These are phyloP conservation scores for Halesus radiatus DNA, from an alignment of 1,140 invertebrate species.

Conservation along the genomic window DNA sequence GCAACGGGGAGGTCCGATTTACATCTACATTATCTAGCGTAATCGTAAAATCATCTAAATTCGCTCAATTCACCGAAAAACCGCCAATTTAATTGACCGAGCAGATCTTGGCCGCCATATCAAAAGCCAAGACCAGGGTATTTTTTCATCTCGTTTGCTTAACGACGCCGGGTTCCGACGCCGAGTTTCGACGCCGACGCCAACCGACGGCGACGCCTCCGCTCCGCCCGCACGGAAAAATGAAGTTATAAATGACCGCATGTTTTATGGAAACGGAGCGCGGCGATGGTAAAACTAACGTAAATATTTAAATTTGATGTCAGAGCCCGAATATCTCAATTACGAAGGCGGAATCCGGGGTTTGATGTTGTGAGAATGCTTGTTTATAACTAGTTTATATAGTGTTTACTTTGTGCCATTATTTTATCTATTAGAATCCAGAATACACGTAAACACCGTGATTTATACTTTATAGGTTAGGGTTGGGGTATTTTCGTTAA, in stretches of 20 bases:
- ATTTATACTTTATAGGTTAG: neutral
- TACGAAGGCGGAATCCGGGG: conserved; percentile 14
- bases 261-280: conserved; percentile 32
- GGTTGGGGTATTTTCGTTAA: neutral
- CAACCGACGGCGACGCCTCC: neutral
- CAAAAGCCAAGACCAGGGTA: neutral
- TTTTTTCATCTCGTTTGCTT: conserved; percentile 7
- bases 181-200: neutral
- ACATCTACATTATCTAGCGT: no score
- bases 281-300: conserved; percentile 25
- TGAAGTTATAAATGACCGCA: conserved; percentile 35
- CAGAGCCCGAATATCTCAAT: conserved; percentile 19
- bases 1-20: no score
- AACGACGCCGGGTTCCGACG: conserved; percentile 36
- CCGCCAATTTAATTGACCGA: no score
- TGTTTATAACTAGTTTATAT: neutral
- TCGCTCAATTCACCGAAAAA: no score
- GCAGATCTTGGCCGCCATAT: no score
- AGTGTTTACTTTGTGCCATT: neutral
- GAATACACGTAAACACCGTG: neutral
- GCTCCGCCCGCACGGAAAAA: conserved; percentile 17
- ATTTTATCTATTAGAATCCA: neutral
- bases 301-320: conserved; percentile 39
- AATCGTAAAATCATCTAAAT: no score
- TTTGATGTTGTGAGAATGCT: conserved; percentile 13